phyloP scores from a whole-genome alignment of 2,888 invertebrate genomes.

The Melangyna quadrimaculata region DNA sequence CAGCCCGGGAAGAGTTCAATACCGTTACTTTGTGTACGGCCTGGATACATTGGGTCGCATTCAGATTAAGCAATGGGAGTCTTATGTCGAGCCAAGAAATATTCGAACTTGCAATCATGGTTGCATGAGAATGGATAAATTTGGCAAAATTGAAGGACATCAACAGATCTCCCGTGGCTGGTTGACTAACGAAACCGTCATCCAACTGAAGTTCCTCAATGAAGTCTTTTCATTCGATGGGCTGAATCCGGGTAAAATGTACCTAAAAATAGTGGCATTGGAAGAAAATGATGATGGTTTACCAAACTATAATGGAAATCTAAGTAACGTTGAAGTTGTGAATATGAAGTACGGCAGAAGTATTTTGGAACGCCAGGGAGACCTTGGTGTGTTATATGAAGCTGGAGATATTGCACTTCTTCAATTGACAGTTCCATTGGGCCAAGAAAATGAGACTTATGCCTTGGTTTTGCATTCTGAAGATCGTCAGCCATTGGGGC shows the following conservation, averaged over 20 bases:
- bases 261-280: constrained; percentile 81
- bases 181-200: constrained; percentile 87
- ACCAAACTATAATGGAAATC: constrained; percentile 33
- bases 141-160: constrained; percentile 70
- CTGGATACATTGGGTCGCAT: constrained; percentile 76
- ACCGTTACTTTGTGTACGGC: constrained; percentile 78
- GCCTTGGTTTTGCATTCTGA: constrained; percentile 74
- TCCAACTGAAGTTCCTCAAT: constrained; percentile 91
- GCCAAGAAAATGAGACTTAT: constrained; percentile 74
- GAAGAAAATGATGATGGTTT: constrained; percentile 44
- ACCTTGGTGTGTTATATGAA: constrained; percentile 75
- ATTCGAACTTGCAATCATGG: constrained; percentile 52
- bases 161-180: constrained; percentile 88
- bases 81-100: constrained; percentile 82
- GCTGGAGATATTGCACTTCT: constrained; percentile 77
- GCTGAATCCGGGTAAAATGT: constrained; percentile 75
- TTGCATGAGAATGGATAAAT: constrained; percentile 70
- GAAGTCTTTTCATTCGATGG: constrained; percentile 87
- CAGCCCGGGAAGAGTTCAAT: constrained; percentile 82
- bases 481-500: constrained; percentile 86
- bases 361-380: constrained; percentile 74
- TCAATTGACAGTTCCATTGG: constrained; percentile 76
- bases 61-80: constrained; percentile 79
- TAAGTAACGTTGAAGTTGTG: constrained; percentile 75
- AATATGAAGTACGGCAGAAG: constrained; percentile 77